Percentiles rank a stretch among this genome's conserved stretches.
Conservation (phyloP, 2,888 invertebrate species). For the Tetheella fluctuosa region DNA sequence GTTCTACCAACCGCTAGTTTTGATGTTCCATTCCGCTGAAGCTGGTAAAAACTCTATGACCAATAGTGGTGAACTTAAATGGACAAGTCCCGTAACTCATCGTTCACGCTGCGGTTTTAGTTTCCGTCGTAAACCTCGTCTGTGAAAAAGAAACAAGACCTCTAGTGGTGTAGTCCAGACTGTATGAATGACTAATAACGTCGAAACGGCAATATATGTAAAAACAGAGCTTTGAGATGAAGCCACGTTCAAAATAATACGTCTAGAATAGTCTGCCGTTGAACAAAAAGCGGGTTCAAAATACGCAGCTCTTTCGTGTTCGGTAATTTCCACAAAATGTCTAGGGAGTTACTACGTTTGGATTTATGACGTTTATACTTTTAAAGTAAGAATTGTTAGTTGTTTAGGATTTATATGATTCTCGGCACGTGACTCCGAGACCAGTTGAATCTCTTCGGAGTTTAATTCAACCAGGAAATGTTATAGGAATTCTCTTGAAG, state of each 20-base stretch:
- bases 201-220: background rate
- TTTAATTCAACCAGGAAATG: slow-evolving; percentile 9
- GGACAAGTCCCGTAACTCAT: slow-evolving; percentile 52
- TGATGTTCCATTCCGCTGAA: slow-evolving; percentile 38
- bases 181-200: background rate
- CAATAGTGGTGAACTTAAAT: slow-evolving; percentile 46
- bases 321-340: slow-evolving; percentile 1
- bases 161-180: background rate
- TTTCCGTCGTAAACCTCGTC: slow-evolving; percentile 35
- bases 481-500: background rate
- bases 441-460: slow-evolving; percentile 18
- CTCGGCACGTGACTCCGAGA: slow-evolving; percentile 17
- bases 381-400: slow-evolving; percentile 1
- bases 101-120: slow-evolving; percentile 48
- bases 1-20: slow-evolving; percentile 45
- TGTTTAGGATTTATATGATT: slow-evolving; percentile 16
- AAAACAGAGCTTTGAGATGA: background rate
- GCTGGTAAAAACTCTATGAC: slow-evolving; percentile 51
- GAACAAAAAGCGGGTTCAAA: too few species aligned
- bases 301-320: background rate
- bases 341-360: slow-evolving; percentile 7
- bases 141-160: slow-evolving; percentile 18
- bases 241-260: background rate
- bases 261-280: background rate
- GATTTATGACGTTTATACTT: background rate